phyloP scores from a whole-genome alignment of 2,113 vertebrate genomes.

The Pheucticus melanocephalus region DNA sequence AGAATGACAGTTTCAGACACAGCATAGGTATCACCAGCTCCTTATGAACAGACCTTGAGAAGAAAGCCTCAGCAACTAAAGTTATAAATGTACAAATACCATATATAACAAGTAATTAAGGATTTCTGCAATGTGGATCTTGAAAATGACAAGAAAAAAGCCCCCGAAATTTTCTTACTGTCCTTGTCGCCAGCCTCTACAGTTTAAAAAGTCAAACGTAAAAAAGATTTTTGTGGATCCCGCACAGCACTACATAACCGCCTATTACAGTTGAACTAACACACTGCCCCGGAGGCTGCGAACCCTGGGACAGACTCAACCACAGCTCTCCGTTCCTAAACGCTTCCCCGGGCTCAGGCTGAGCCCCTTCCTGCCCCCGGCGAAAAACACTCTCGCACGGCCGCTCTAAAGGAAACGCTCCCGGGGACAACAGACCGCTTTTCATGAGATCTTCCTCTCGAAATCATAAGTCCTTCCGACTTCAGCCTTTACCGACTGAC shows the following conservation, averaged over 20 bases:
- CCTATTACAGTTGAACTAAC: background rate
- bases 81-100: background rate
- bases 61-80: background rate
- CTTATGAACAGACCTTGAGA: background rate
- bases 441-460: background rate
- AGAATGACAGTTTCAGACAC: rapidly evolving
- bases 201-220: background rate
- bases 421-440: background rate
- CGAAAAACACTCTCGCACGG: background rate
- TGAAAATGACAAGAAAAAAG: background rate
- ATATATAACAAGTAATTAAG: background rate
- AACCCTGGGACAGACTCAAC: background rate
- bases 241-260: rapidly evolving
- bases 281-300: background rate
- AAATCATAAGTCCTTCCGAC: background rate
- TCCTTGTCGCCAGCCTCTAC: rapidly evolving
- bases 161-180: rapidly evolving
- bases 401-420: background rate
- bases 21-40: background rate
- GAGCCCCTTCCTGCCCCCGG: background rate
- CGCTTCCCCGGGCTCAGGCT: background rate
- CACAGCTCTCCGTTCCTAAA: background rate
- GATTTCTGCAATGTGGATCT: background rate
- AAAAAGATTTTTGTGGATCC: background rate
- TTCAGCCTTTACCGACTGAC: background rate